These are phyloP conservation scores for Alexandromys oeconomus DNA, from an alignment of 2,797 vertebrate species.

Conservation along the genomic window DNA sequence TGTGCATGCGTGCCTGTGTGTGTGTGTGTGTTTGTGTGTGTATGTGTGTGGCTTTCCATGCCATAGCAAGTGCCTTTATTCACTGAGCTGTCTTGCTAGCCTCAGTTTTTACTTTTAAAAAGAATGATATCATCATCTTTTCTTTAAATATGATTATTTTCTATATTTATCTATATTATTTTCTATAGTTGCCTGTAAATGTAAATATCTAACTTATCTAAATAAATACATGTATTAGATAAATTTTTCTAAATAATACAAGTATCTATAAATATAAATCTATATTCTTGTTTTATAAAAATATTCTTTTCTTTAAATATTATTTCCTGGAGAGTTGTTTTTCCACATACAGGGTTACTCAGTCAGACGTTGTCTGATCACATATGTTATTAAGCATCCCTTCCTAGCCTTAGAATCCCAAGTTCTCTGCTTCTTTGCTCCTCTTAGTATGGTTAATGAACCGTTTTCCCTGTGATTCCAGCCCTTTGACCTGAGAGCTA, in stretches of 20 bases:
- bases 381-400: neutral
- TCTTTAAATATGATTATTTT: neutral
- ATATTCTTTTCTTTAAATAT: slow-evolving; percentile 18
- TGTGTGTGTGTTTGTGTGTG: neutral
- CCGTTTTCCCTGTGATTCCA: neutral
- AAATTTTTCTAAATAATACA: neutral
- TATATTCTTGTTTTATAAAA: neutral
- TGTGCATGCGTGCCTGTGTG: neutral
- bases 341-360: neutral
- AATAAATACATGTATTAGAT: neutral
- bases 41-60: neutral
- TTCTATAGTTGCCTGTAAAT: neutral
- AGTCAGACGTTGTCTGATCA: neutral
- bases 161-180: neutral
- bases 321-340: neutral
- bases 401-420: neutral
- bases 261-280: neutral
- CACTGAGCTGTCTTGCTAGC: neutral
- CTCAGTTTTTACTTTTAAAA: neutral
- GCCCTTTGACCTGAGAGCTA: neutral
- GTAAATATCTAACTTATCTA: neutral
- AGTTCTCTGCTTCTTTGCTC: neutral
- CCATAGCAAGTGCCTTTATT: neutral
- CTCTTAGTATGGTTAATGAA: neutral
- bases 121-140: neutral